A percentile compares a stretch with the other conserved stretches of the same genome.
phyloP scores from a whole-genome alignment of 2,888 invertebrate species.

The Platerodrilus igneus region DNA sequence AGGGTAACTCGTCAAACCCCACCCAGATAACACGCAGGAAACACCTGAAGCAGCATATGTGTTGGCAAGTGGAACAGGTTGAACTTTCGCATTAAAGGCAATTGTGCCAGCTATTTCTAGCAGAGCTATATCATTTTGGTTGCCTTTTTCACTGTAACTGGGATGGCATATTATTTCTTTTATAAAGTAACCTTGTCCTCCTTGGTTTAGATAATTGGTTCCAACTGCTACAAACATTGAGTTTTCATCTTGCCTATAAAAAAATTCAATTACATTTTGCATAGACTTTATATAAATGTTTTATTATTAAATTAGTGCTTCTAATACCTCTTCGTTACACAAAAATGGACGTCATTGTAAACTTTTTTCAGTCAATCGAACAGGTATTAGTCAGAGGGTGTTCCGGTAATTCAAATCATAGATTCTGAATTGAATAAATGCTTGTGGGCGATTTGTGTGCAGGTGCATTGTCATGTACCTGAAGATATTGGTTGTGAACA shows the following conservation, averaged over 20 bases:
- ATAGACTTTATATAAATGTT: too few relatives aligned
- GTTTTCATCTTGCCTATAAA: slow-evolving; percentile 5
- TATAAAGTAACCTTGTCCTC: slow-evolving; percentile 47
- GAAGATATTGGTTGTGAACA: too few relatives aligned
- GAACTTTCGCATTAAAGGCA: slow-evolving; percentile 1
- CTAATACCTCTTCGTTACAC: too few relatives aligned
- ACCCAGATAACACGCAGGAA: slow-evolving; percentile 19
- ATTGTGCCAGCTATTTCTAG: slow-evolving; percentile 19
- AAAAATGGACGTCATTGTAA: too few relatives aligned
- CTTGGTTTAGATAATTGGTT: slow-evolving; percentile 47
- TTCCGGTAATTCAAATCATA: too few relatives aligned
- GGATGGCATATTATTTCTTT: slow-evolving; percentile 47
- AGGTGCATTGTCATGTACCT: too few relatives aligned
- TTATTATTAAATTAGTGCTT: too few relatives aligned
- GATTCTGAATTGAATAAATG: too few relatives aligned
- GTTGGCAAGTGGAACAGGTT: slow-evolving; percentile 1
- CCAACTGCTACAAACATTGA: slow-evolving; percentile 47
- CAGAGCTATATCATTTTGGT: slow-evolving; percentile 28
- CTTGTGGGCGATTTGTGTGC: too few relatives aligned
- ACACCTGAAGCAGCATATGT: slow-evolving; percentile 7
- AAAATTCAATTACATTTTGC: background rate
- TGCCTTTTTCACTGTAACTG: slow-evolving; percentile 40
- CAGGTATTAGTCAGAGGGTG: too few relatives aligned
- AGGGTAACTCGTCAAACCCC: slow-evolving; percentile 44
- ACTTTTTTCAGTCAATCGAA: too few relatives aligned